Percentiles rank a stretch among this genome's conserved stretches.
Evolutionary conservation across 2,113 vertebrate genomes (phyloP).

Genomic region (Melozone crissalis): DNA sequence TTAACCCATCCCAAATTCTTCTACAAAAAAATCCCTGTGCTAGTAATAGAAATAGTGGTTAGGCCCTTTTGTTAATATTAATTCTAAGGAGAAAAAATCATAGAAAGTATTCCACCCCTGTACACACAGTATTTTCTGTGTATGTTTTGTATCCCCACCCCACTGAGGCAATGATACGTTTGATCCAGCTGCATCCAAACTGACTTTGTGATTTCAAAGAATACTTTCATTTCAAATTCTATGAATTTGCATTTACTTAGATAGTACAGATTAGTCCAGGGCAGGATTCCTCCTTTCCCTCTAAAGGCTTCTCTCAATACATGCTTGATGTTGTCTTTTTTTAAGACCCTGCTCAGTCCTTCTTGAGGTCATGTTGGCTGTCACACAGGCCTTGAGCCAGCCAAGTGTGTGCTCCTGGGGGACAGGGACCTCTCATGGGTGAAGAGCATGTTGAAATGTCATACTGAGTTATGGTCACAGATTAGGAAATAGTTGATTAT

Average conservation of each 20-base stretch:
- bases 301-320: not conserved
- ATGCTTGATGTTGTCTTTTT: not conserved
- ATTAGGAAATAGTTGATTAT: conserved; percentile 2
- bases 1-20: not conserved
- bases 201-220: not conserved
- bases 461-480: not conserved
- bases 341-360: not conserved
- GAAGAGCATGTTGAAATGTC: not conserved
- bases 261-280: not conserved
- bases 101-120: accelerated
- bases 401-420: not conserved
- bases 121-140: not conserved
- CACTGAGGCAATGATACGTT: not conserved
- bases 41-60: not conserved
- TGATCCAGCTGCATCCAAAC: not conserved
- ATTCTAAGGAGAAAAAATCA: not conserved
- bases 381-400: not conserved
- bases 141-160: not conserved
- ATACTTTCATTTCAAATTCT: not conserved
- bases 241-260: not conserved
- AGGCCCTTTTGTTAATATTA: not conserved
- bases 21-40: not conserved
- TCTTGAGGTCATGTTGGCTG: not conserved
- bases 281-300: not conserved
- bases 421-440: not conserved